Conservation (phyloP, 2,797 vertebrate genomes). For the Sternotherus odoratus region DNA sequence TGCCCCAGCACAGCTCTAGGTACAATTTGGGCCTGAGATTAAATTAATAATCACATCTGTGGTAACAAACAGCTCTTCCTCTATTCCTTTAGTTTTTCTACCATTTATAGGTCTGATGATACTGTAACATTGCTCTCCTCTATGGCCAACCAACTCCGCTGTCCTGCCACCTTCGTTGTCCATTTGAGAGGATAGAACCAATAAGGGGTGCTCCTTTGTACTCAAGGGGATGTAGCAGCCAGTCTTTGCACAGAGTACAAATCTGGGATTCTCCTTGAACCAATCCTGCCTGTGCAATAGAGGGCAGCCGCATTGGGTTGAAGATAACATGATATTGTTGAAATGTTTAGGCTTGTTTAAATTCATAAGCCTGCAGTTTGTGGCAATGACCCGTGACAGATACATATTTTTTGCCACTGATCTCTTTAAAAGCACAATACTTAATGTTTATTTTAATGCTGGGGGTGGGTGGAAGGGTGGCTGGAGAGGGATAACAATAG, state of each 20-base stretch:
- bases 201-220: neutral
- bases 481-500: neutral
- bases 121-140: neutral
- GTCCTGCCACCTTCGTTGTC: neutral
- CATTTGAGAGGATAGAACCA: neutral
- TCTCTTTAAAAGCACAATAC: constrained; percentile 15
- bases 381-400: neutral
- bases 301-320: neutral
- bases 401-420: neutral
- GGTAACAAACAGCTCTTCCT: neutral
- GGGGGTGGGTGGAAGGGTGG: neutral
- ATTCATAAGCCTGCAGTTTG: neutral
- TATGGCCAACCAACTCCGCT: rapidly evolving
- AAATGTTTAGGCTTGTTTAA: neutral
- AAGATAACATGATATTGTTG: rapidly evolving
- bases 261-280: rapidly evolving
- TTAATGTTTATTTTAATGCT: neutral
- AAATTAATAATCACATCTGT: neutral
- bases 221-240: neutral
- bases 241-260: neutral
- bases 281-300: rapidly evolving
- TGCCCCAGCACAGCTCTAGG: neutral
- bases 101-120: neutral
- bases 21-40: neutral
- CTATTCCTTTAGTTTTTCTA: neutral